These are phyloP conservation scores for Cataglyphis altisquamis DNA, from an alignment of 2,888 invertebrate genomes.

Conservation along the genomic window DNA sequence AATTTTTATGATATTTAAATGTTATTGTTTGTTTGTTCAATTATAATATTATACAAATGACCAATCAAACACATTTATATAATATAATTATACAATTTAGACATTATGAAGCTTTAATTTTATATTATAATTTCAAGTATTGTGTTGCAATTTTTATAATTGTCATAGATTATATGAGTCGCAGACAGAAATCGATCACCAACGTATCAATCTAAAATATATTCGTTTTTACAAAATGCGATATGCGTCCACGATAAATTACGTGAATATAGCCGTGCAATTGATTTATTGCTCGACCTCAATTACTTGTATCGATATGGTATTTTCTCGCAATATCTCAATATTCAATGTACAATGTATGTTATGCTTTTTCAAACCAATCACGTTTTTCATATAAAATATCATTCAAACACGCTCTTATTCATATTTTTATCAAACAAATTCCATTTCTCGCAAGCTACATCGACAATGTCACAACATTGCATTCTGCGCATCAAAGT, in stretches of 20 bases:
- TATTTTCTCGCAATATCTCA: constrained; percentile 45
- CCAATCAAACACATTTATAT: neutral
- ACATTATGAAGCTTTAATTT: neutral
- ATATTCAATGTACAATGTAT: constrained; percentile 20
- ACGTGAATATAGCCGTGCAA: constrained; percentile 26
- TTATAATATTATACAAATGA: neutral
- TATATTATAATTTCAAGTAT: neutral
- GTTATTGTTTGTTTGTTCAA: neutral
- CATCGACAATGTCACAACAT: neutral
- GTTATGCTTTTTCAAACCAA: constrained; percentile 29
- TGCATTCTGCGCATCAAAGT: neutral
- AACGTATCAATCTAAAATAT: constrained; percentile 15
- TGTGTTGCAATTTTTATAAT: constrained; percentile 7
- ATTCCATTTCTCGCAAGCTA: constrained; percentile 7
- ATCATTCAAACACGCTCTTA: constrained; percentile 23
- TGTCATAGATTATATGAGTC: neutral
- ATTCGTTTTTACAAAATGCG: constrained; percentile 33
- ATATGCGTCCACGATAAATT: constrained; percentile 30
- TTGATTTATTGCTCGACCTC: constrained; percentile 40
- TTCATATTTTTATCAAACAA: constrained; percentile 24
- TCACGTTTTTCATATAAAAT: constrained; percentile 39
- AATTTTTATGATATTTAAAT: neutral
- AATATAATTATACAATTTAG: neutral
- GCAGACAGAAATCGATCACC: neutral
- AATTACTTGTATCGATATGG: constrained; percentile 38